Evolutionary conservation across 2,113 vertebrate genomes (phyloP), one percentile per base, ranked within the genome.

Genomic region (Uria aalge): DNA sequence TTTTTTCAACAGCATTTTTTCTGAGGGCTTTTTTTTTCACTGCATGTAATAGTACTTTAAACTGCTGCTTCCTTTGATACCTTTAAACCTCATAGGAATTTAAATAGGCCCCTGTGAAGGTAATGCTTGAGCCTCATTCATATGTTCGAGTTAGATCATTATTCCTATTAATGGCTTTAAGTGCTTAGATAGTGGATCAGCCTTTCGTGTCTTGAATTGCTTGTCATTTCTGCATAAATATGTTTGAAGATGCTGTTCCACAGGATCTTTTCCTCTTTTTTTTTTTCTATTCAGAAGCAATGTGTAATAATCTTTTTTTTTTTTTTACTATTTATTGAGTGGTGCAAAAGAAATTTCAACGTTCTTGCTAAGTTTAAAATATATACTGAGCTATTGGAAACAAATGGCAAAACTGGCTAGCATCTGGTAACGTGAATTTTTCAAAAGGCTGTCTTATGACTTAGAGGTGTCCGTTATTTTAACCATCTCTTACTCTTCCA

Each of bases 151-250:
- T 96, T 95, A 91, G 92, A 97, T 97, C 92, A 82, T 98, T 98
- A 96, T 98, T 98, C 90, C 97, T 98, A 97, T 98, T 98, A 98
- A 98, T 92, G 96, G 86, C 92, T 97, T 92, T 97, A 98, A 98
- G 97, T 98, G 97, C 98, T 97, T 95, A 96, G 96, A 91, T 96
- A 94, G 94, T 77, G 97, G 94, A 98, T 97, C 96, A 97, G 95
- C 87, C 81, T 94, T 97, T 94, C 0, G 3, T 86, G 84, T 79
- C 97, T 97, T 92, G 87, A 98, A 94, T 97, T 98, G 96, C 97
- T 96, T 97, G 93, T 98, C 95, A 96, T 97, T 97, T 97, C 95
- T 98, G 96, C 93, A 96, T 97, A 97, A 98, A 98, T 97, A 96
- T 57, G 47, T 97, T 97, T 94, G 47, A 90, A 77, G 87, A 91